phyloP scores from a whole-genome alignment of 2,888 invertebrate species.

The Hydrotaea cyrtoneurina region DNA sequence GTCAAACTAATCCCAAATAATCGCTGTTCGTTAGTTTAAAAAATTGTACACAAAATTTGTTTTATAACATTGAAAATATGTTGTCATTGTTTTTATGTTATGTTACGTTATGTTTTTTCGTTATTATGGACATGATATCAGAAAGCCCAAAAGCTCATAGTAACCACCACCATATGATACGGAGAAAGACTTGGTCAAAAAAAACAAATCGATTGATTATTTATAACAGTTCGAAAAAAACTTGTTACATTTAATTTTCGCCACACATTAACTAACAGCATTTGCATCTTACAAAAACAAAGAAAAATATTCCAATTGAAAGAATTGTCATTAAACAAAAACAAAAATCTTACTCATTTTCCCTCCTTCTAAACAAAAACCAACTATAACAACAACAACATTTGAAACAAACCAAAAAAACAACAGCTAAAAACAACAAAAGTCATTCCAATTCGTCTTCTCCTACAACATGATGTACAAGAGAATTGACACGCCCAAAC shows the following conservation, averaged over 20 bases:
- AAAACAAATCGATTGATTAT: background rate
- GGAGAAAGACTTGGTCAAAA: constrained; percentile 6
- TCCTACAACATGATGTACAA: constrained; percentile 66
- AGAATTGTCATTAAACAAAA: constrained; percentile 2
- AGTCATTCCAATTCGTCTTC: constrained; percentile 66
- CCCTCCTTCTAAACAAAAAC: constrained; percentile 37
- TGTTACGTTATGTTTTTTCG: constrained; percentile 65
- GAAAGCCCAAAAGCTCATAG: constrained; percentile 9
- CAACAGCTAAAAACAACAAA: constrained; percentile 66
- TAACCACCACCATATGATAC: background rate
- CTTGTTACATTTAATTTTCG: constrained; percentile 30
- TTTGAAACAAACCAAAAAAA: constrained; percentile 53
- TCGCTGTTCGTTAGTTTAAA: constrained; percentile 71
- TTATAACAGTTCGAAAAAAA: constrained; percentile 20
- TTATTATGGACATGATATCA: constrained; percentile 43
- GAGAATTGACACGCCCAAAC: constrained; percentile 69
- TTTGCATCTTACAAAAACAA: constrained; percentile 43
- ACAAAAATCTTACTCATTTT: constrained; percentile 38
- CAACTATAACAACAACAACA: constrained; percentile 51
- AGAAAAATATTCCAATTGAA: constrained; percentile 9
- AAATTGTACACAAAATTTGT: constrained; percentile 15
- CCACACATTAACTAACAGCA: constrained; percentile 45
- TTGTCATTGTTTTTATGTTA: constrained; percentile 71
- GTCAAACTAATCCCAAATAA: constrained; percentile 80
- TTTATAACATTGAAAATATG: constrained; percentile 59